Evolutionary conservation across 2,888 invertebrate species (phyloP).

Genomic region (Dioctria linearis): DNA sequence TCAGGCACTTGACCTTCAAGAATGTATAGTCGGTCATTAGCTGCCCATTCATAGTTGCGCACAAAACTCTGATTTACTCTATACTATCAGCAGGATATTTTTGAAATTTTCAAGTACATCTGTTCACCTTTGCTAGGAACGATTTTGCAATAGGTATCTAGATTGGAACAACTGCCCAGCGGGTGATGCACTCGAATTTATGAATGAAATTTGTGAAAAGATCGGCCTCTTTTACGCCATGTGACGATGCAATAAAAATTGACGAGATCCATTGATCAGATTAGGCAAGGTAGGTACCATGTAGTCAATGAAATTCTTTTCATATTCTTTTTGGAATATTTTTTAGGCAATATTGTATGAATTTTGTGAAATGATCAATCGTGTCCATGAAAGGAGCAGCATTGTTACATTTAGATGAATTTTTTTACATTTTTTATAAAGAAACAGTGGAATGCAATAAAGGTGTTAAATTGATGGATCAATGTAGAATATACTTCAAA

Average conservation of each 20-base stretch:
- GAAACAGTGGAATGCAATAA: too few relatives aligned
- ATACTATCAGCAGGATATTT: constrained; percentile 50
- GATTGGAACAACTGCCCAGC: constrained; percentile 50
- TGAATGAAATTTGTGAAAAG: constrained; percentile 48
- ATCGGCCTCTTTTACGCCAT: constrained; percentile 1
- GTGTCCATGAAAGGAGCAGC: too few relatives aligned
- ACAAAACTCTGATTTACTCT: not conserved
- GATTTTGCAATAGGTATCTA: constrained; percentile 2
- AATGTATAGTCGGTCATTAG: constrained; percentile 2
- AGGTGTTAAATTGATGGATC: too few relatives aligned
- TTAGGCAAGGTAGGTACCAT: constrained; percentile 2
- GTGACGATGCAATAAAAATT: constrained; percentile 1
- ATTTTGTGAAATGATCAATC: too few relatives aligned
- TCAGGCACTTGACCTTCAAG: constrained; percentile 61
- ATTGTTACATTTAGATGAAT: too few relatives aligned
- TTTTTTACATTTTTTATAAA: too few relatives aligned
- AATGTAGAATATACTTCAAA: too few relatives aligned
- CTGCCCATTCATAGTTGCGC: constrained; percentile 10
- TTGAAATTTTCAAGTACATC: constrained; percentile 25
- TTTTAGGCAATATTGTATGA: too few relatives aligned
- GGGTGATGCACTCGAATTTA: constrained; percentile 54
- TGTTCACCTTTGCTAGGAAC: constrained; percentile 1
- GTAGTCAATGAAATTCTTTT: constrained; percentile 23
- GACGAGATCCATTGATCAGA: constrained; percentile 5
- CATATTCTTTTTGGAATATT: not conserved